Evolutionary conservation across 1,140 invertebrate genomes (phyloP).

Genomic region (Brachionus asplanchnoidis): DNA sequence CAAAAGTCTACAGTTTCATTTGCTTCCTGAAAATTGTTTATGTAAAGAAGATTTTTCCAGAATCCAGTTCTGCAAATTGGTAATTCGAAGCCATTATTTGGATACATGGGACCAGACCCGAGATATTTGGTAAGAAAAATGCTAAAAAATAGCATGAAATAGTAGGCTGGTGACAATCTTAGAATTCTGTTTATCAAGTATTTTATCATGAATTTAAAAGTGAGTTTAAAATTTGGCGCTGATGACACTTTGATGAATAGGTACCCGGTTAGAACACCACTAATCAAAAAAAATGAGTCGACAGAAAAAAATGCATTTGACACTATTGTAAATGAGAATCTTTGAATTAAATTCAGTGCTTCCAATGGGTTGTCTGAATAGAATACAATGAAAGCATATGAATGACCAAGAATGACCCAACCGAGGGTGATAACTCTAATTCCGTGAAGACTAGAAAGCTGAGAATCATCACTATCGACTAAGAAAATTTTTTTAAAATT

Average conservation of each 20-base stretch:
- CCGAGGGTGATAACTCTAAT: background rate
- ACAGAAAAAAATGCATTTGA: slow-evolving; percentile 37
- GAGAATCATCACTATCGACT: background rate
- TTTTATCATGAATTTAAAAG: background rate
- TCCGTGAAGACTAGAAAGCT: background rate
- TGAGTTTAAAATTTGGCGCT: background rate
- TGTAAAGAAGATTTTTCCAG: slow-evolving; percentile 1
- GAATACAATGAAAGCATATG: background rate
- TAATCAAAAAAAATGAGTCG: slow-evolving; percentile 28
- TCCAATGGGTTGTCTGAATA: background rate
- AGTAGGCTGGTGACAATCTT: background rate
- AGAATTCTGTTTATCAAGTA: slow-evolving; percentile 8
- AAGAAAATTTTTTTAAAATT: slow-evolving; percentile 31
- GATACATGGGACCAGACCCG: slow-evolving; percentile 12
- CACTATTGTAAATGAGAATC: slow-evolving; percentile 26
- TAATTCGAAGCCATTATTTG: background rate
- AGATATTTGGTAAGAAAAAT: slow-evolving; percentile 20
- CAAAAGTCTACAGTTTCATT: slow-evolving; percentile 45
- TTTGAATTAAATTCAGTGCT: background rate
- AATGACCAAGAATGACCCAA: slow-evolving; percentile 19
- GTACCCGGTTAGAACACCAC: background rate
- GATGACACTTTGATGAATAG: background rate
- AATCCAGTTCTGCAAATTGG: background rate
- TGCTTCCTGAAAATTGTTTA: slow-evolving; percentile 67
- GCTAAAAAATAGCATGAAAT: slow-evolving; percentile 21